Evolutionary conservation across 2,888 invertebrate species (phyloP), one percentile per base, ranked within the genome.

Genomic region (Blera fallax): DNA sequence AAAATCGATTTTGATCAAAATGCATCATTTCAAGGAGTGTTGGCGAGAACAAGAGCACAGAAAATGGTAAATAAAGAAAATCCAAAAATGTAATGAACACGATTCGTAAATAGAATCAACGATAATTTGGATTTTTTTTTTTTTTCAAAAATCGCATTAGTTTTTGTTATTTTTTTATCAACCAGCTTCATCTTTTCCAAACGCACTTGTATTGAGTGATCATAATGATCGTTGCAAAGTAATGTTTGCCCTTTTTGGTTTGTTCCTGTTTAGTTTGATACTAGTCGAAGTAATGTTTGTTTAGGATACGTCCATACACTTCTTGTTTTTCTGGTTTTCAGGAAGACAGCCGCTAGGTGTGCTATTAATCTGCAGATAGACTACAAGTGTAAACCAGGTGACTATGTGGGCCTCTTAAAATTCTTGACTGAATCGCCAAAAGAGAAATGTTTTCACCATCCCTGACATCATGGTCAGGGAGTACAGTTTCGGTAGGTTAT

Each of bases 1-100:
- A 64, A 74, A 60, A 73, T 73, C 79, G 79, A 73, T 73, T 73
- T 78, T 62, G 32, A 69, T 74, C 67, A 69, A 64, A 84, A 79
- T 84, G 79, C 64, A 79, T 74, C 32, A 67, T 54, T 62, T 21
- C 14, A 70, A 40, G 29, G 10, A 64, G 34, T 1, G 24, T 10
- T 24, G 1, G 5, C n/a, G 40, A 64, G 8, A 18, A 60, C 3
- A 11, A 27, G 2, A 48, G 14, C 1, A 40, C 16, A 45, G 16
- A 48, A 10, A 24, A 18, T 16, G 3, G n/a, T 50, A 10, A 60
- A 21, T 8, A 45, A 54, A 70, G 18, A 29, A 27, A 27, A 72
- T 52, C 29, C 6, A 64, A n/a, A n/a, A n/a, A n/a, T 5, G 7
- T 10, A 56, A 21, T 37, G 21, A 27, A 60, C 10, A 58, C 4